Evolutionary conservation across 1,140 invertebrate species (phyloP).

Genomic region (Spodoptera frugiperda): DNA sequence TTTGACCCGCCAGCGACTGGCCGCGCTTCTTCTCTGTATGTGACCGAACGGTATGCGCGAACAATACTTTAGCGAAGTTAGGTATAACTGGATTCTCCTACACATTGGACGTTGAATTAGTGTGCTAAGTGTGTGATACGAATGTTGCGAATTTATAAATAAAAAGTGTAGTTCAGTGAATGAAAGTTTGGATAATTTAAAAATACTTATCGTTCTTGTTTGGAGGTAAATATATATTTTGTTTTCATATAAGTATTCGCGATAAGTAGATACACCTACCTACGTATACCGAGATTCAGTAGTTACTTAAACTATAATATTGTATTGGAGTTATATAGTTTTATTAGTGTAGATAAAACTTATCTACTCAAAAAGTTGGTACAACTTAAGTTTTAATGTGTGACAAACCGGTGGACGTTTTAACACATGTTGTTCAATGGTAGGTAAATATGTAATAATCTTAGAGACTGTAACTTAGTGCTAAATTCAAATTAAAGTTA

Average conservation of each 20-base stretch:
- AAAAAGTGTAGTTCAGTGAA: conserved; percentile 39
- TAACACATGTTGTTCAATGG: too few relatives aligned
- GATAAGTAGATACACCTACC: background rate
- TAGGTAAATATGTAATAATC: too few relatives aligned
- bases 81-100: conserved; percentile 46
- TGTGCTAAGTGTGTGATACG: conserved; percentile 14
- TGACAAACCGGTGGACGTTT: too few relatives aligned
- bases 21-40: conserved; percentile 23
- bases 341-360: too few relatives aligned
- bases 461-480: too few relatives aligned
- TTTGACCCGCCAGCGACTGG: conserved; percentile 26
- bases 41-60: conserved; percentile 33
- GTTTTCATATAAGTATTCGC: too few relatives aligned
- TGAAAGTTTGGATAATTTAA: background rate
- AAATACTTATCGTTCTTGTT: background rate
- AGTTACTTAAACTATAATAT: too few relatives aligned
- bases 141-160: conserved; percentile 14
- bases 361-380: too few relatives aligned
- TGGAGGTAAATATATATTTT: conserved; percentile 17
- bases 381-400: too few relatives aligned
- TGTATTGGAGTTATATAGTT: too few relatives aligned
- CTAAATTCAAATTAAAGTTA: too few relatives aligned
- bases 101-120: conserved; percentile 33
- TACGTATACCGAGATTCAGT: too few relatives aligned
- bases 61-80: conserved; percentile 29